Percentiles rank a stretch among this genome's conserved stretches.
These are phyloP conservation scores for Entomyzon cyanotis DNA, from an alignment of 2,113 vertebrate species.

Conservation along the genomic window DNA sequence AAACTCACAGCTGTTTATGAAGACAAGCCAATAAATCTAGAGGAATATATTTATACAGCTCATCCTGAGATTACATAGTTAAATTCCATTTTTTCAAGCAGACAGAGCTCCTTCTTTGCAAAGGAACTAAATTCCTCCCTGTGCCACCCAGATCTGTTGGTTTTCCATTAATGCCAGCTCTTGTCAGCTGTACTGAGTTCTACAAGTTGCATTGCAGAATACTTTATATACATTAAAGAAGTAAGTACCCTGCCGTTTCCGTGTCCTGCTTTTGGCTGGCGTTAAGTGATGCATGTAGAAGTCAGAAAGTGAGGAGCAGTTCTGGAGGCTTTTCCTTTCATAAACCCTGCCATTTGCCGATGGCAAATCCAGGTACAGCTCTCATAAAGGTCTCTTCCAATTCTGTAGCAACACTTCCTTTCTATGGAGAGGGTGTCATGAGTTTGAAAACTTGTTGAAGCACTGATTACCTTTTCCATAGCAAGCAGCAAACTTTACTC, in stretches of 20 bases:
- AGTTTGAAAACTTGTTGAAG: neutral
- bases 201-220: neutral
- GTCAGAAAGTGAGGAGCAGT: neutral
- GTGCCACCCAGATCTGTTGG: conserved; percentile 20
- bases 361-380: neutral
- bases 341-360: neutral
- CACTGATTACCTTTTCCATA: neutral
- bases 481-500: conserved; percentile 36
- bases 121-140: neutral
- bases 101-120: neutral
- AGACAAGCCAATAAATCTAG: conserved; percentile 36
- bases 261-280: neutral
- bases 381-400: neutral
- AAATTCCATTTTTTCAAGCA: neutral
- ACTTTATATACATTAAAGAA: conserved; percentile 6
- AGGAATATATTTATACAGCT: conserved; percentile 26
- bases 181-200: neutral
- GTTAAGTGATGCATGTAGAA: neutral
- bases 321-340: neutral
- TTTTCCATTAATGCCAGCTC: conserved; percentile 31
- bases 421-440: neutral
- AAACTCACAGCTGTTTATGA: conserved; percentile 36
- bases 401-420: neutral
- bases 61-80: neutral
- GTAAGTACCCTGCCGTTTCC: neutral